Base-by-base conservation (phyloP, 2,113 vertebrate species). In the Montifringilla adamsi region DNA sequence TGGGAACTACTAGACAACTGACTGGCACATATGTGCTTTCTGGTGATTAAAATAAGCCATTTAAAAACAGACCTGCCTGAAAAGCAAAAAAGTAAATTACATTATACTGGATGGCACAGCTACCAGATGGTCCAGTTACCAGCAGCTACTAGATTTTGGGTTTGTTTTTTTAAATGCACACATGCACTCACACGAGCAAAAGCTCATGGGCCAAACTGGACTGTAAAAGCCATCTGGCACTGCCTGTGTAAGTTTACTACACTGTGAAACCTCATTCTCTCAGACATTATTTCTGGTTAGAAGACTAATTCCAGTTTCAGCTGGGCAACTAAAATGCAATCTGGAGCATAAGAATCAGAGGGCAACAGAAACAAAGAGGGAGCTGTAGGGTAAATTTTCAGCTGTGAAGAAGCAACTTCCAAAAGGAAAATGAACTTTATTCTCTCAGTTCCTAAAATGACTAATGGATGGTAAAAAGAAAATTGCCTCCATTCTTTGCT, bases 51-150 rank as follows among this genome's bases (percentile, higher is more conserved):
- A 96, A 96, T 92, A 90, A 94, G 90, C 92, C 95, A 93, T 97
- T 97, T 96, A 96, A 95, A 94, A 97, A 87, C 94, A 97, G 94
- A 96, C 95, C 94, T 96, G 94, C 93, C 94, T 94, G 94, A 95
- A 97, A 97, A 95, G 92, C 93, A 95, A 97, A 96, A 96, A 93
- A 95, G 59, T 90, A 97, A 96, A 96, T 94, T 94, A 87, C 93
- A 96, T 95, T 96, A 84, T 95, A 95, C 90, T 89, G 92, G 90
- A 95, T 96, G 90, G 94, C 95, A 82, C 96, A 93, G 92, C 88
- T 94, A 96, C 90, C 95, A 97, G 95, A 97, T 96, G 95, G 96
- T 95, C 90, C 92, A 86, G 93, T 95, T 92, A 96, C 86, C 93
- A 96, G 88, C 92, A 97, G 96, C 95, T 84, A 97, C 92, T 96